Percentiles rank a stretch among this genome's conserved stretches.
phyloP scores from a whole-genome alignment of 2,113 vertebrate species.

The Cranoglanis bouderius region DNA sequence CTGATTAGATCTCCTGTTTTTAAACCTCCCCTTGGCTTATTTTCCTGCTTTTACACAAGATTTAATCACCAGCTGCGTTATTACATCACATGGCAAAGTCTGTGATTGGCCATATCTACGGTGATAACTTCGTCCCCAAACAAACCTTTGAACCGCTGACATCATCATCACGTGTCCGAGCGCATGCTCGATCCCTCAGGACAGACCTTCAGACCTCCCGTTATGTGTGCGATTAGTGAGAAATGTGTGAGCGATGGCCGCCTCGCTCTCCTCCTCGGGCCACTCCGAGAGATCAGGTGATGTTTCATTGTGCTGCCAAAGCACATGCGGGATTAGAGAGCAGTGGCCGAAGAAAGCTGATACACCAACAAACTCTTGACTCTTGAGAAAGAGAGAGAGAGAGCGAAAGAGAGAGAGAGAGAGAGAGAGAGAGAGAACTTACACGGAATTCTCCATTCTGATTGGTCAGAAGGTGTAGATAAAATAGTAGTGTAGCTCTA shows the following conservation, averaged over 20 bases:
- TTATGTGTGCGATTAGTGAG: conserved; percentile 39
- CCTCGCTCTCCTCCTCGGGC: not conserved
- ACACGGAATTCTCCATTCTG: not conserved
- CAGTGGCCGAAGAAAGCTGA: conserved; percentile 32
- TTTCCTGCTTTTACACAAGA: conserved; percentile 31
- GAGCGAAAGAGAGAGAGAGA: too few species aligned
- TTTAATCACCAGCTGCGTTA: conserved; percentile 65
- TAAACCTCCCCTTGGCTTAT: conserved; percentile 35
- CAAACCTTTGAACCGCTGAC: conserved; percentile 60
- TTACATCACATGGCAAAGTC: conserved; percentile 67
- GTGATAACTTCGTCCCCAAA: conserved; percentile 62
- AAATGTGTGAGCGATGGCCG: conserved; percentile 4
- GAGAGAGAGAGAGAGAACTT: conserved; percentile 23
- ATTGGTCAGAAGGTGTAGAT: not conserved
- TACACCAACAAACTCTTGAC: conserved; percentile 16
- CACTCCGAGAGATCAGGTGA: conserved; percentile 44
- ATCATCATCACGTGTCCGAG: conserved; percentile 55
- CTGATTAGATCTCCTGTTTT: conserved; percentile 8
- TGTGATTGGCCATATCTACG: conserved; percentile 63
- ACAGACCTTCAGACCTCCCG: conserved; percentile 29
- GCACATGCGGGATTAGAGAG: conserved; percentile 28
- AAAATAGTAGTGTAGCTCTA: not conserved
- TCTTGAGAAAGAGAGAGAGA: too few species aligned
- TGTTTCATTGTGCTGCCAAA: conserved; percentile 30
- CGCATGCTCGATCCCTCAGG: not conserved